Conservation (phyloP, 2,113 vertebrate species). For the Poicephalus gulielmi region DNA sequence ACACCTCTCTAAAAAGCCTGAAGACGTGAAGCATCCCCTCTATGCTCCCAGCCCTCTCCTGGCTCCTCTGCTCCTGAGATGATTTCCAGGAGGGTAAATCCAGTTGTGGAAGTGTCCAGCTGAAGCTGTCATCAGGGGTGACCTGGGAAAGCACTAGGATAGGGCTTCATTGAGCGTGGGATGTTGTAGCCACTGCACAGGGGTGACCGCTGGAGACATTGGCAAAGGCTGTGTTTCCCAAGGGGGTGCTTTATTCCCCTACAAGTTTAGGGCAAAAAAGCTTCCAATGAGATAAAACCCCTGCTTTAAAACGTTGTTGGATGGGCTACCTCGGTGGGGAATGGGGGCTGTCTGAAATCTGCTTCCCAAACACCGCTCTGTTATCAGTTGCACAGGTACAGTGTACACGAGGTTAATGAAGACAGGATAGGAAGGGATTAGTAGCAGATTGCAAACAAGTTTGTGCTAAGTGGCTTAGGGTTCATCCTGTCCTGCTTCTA, state of each 20-base stretch:
- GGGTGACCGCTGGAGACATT: neutral
- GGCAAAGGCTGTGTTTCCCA: neutral
- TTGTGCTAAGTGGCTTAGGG: conserved; percentile 55
- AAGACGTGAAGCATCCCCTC: neutral
- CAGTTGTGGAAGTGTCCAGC: neutral
- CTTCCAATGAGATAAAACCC: neutral
- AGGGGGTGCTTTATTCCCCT: neutral
- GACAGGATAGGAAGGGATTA: conserved; percentile 38
- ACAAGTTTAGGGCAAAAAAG: neutral
- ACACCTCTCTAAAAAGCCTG: neutral
- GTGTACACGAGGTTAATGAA: neutral
- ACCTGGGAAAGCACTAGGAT: neutral
- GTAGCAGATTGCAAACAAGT: conserved; percentile 31
- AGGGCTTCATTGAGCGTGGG: neutral
- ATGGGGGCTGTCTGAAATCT: neutral
- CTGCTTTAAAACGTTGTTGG: neutral
- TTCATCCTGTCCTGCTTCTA: conserved; percentile 36
- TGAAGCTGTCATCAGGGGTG: neutral
- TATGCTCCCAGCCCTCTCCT: neutral
- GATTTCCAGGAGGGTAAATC: neutral
- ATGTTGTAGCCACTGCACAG: rapidly evolving
- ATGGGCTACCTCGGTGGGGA: neutral
- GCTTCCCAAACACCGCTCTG: neutral
- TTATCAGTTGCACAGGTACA: conserved; percentile 34
- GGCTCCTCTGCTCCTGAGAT: neutral